Conservation (phyloP, 2,113 vertebrate genomes). For the Noctilio leporinus region DNA sequence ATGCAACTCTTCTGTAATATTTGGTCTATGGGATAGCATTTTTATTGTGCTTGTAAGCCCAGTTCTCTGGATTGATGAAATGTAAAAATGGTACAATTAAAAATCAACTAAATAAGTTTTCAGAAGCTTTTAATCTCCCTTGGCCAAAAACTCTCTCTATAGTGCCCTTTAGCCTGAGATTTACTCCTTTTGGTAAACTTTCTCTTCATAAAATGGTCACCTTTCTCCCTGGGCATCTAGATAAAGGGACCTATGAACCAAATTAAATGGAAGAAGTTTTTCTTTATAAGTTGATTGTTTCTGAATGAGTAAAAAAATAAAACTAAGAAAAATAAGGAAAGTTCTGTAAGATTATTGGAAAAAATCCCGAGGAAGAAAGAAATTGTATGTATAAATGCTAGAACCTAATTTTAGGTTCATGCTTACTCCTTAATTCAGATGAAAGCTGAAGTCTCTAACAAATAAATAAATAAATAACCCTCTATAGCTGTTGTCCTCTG, state of each 20-base stretch:
- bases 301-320: background rate
- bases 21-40: background rate
- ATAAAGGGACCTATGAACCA: background rate
- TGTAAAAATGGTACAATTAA: background rate
- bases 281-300: background rate
- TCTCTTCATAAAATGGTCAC: background rate
- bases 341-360: background rate
- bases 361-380: background rate
- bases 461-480: background rate
- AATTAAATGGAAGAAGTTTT: background rate
- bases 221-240: background rate
- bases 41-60: background rate
- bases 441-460: background rate
- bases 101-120: background rate
- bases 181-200: background rate
- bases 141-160: too few relatives aligned
- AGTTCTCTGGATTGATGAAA: background rate
- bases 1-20: background rate
- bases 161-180: background rate
- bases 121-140: too few relatives aligned
- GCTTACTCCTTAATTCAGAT: background rate
- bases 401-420: too few relatives aligned
- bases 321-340: background rate
- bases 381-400: background rate
- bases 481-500: background rate